Base-by-base conservation (phyloP, 2,113 vertebrate species). In the Grus americana region DNA sequence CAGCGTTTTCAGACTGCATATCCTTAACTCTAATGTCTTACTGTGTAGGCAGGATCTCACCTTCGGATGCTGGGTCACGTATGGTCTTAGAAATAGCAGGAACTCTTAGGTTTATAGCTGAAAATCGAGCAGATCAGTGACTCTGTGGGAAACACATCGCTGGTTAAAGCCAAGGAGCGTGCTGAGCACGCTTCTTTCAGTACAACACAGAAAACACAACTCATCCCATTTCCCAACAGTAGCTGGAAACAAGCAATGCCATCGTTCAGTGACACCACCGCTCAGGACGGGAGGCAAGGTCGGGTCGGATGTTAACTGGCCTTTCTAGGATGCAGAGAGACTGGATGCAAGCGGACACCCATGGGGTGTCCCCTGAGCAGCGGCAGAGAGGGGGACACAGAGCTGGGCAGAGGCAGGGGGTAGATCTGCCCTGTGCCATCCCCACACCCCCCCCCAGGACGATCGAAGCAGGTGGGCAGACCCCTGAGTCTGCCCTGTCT, bases 221-320 rank as follows among this genome's bases (percentile, higher is more conserved):
- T 59, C n/a, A 54, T 36, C 30, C 50, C 2, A 0, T n/a, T 68
- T 68, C 36, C 49, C 11, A 1, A 14, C 5, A 27, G 62, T 2
- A 68, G 61, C 9, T 36, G 42, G 58, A 70, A 91, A 72, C 7
- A 27, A 49, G 36, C 2, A 3, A 36, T 3, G 1, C 44, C 63
- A 34, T 11, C 57, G 3, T 22, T 42, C 57, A 40, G 62, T 20
- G 66, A 47, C 34, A 83, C 4, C 73, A 52, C 10, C 42, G 6
- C n/a, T 15, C 54, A 7, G 29, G 12, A 38, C 0, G 0, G 6
- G 58, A 34, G 44, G 61, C 61, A 50, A 58, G 66, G 65, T 23
- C 0, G 0, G 72, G 34, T 3, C 1, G 0, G 61, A 36, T 13
- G 57, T 38, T 32, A 34, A 16, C 6, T 18, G 49, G 40, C 72